These are phyloP conservation scores for Tenualosa thibaudeaui DNA, from an alignment of 2,797 vertebrate genomes.

Conservation along the genomic window DNA sequence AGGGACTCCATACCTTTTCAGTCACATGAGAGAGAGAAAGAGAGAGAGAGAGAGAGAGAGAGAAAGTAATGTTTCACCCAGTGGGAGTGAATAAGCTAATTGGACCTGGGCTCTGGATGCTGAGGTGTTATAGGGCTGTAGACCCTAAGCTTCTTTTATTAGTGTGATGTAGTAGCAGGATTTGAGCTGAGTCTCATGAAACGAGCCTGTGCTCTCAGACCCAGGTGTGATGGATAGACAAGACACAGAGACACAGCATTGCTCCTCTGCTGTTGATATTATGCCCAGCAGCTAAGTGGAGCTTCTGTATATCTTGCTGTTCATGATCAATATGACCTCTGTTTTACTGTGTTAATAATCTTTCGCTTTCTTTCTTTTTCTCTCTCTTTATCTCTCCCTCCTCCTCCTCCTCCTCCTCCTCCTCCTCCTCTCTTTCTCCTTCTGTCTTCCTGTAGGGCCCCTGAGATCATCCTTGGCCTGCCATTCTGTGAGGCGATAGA, in stretches of 20 bases:
- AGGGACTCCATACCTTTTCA: too few relatives aligned
- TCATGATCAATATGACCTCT: neutral
- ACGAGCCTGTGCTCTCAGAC: neutral
- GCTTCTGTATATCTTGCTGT: neutral
- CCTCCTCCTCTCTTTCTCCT: neutral
- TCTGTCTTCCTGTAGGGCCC: constrained; percentile 77
- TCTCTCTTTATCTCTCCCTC: neutral
- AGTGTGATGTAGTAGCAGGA: neutral
- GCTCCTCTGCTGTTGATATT: neutral
- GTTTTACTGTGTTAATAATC: neutral
- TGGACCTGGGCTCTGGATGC: neutral
- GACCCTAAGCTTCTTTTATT: neutral
- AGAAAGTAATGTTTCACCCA: neutral
- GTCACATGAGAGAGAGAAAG: neutral
- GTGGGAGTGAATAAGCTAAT: neutral
- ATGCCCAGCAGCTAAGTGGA: neutral
- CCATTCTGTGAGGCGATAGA: constrained; percentile 98
- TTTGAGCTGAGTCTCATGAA: neutral
- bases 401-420: neutral
- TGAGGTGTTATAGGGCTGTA: neutral
- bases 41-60: neutral
- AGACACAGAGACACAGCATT: neutral
- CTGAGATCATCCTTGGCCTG: constrained; percentile 97
- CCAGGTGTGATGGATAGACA: neutral
- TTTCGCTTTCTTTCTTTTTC: neutral